Conservation (phyloP, 2,113 vertebrate genomes). For the Bubalus kerabau region DNA sequence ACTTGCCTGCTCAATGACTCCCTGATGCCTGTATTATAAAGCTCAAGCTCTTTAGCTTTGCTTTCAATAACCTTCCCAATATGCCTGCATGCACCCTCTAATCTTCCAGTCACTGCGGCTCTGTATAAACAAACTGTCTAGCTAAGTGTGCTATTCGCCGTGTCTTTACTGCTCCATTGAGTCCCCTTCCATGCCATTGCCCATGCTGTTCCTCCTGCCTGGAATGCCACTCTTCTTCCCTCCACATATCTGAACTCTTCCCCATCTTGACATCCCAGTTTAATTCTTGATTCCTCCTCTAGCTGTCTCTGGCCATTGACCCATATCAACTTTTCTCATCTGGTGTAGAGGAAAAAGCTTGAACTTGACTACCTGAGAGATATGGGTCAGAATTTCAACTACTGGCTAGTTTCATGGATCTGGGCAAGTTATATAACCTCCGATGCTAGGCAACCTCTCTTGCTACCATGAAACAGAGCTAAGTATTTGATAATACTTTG, state of each 20-base stretch:
- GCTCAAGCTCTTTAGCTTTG: neutral
- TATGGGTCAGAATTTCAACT: neutral
- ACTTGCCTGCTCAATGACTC: slow-evolving; percentile 19
- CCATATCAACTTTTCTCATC: neutral
- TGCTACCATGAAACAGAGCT: neutral
- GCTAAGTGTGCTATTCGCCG: neutral
- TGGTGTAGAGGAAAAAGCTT: neutral
- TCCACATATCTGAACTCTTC: neutral
- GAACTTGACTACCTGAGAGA: neutral
- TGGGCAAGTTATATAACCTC: neutral
- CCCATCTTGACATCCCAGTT: neutral
- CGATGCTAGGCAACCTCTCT: neutral
- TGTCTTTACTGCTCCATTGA: neutral
- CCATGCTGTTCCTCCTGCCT: neutral
- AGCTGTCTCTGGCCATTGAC: neutral
- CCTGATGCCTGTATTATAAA: slow-evolving; percentile 17
- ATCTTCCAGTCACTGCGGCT: neutral
- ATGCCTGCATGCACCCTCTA: neutral
- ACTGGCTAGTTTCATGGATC: neutral
- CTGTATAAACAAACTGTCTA: neutral
- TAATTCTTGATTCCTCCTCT: neutral
- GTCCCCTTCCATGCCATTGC: neutral
- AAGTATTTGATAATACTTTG: neutral
- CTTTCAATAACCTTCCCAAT: slow-evolving; percentile 37
- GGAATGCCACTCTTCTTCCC: neutral